Evolutionary conservation across 1,140 invertebrate species (phyloP).

Genomic region (Philopotamus ludificatus): DNA sequence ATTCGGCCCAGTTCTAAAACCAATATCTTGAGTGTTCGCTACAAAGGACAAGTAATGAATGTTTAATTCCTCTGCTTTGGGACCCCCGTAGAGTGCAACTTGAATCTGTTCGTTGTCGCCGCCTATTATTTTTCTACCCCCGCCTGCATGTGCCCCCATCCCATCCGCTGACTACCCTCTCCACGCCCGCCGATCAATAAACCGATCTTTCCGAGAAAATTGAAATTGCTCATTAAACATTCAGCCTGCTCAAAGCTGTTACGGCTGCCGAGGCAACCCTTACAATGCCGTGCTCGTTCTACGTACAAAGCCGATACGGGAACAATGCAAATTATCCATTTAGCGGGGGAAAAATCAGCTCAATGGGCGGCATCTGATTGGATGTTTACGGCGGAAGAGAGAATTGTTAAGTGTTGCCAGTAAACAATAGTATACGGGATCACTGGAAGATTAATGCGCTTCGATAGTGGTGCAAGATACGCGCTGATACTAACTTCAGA

Average conservation of each 20-base stretch:
- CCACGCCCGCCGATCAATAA: constrained; percentile 32
- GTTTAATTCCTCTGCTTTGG: constrained; percentile 25
- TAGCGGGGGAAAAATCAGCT: neutral
- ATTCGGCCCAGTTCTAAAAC: constrained; percentile 2
- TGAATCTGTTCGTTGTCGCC: constrained; percentile 9
- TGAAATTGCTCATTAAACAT: constrained; percentile 41
- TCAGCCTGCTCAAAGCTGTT: constrained; percentile 33
- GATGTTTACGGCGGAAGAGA: too few relatives aligned
- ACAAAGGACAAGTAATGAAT: constrained; percentile 24
- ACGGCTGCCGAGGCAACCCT: constrained; percentile 26
- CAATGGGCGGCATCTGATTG: too few relatives aligned
- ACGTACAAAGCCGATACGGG: neutral
- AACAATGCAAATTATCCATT: constrained; percentile 24
- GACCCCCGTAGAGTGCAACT: constrained; percentile 7
- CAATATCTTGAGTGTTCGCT: constrained; percentile 17
- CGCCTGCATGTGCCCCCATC: constrained; percentile 23
- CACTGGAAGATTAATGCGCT: too few relatives aligned
- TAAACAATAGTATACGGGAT: too few relatives aligned
- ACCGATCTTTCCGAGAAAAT: constrained; percentile 37
- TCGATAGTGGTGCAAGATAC: too few relatives aligned
- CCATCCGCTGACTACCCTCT: neutral
- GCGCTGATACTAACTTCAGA: too few relatives aligned
- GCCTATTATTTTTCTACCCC: constrained; percentile 34
- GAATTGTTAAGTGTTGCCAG: too few relatives aligned
- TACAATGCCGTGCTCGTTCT: constrained; percentile 21